phyloP scores from a whole-genome alignment of 1,140 invertebrate genomes.

The Drosophila chauvacae region DNA sequence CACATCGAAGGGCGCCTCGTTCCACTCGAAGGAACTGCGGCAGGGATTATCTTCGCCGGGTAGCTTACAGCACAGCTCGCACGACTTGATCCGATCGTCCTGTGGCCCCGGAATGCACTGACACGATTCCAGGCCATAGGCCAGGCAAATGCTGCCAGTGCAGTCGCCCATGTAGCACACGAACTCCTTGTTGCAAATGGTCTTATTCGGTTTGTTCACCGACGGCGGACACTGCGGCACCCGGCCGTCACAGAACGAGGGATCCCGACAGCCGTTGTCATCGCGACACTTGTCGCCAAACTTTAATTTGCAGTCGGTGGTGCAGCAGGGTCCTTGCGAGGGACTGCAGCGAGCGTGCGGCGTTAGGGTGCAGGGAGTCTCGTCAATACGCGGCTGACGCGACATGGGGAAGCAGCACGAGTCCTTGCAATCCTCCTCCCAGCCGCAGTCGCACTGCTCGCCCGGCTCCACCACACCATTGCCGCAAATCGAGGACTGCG shows the following conservation, averaged over 20 bases:
- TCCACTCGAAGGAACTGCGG: constrained; percentile 96
- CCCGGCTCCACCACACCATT: constrained; percentile 98
- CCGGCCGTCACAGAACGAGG: constrained; percentile 94
- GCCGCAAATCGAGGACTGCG: constrained; percentile 96
- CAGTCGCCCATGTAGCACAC: constrained; percentile 98
- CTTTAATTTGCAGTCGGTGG: constrained; percentile 93
- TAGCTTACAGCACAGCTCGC: constrained; percentile 94
- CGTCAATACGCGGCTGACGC: constrained; percentile 89
- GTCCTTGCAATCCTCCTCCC: constrained; percentile 97
- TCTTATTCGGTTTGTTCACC: constrained; percentile 96
- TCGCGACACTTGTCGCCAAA: constrained; percentile 95
- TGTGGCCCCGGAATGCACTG: constrained; percentile 92
- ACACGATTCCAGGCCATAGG: constrained; percentile 97
- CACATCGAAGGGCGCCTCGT: constrained; percentile 93
- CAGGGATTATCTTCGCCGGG: constrained; percentile 92
- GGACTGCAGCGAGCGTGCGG: constrained; percentile 86
- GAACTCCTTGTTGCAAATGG: constrained; percentile 96
- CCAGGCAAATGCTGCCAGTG: constrained; percentile 95
- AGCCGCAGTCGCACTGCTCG: constrained; percentile 99
- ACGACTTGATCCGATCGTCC: constrained; percentile 93
- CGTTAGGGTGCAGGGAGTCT: constrained; percentile 93
- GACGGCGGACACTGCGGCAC: constrained; percentile 95
- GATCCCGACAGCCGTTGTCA: constrained; percentile 96
- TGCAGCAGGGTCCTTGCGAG: constrained; percentile 96
- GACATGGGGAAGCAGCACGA: constrained; percentile 97